phyloP scores from a whole-genome alignment of 1,140 invertebrate genomes.

The Popillia japonica region DNA sequence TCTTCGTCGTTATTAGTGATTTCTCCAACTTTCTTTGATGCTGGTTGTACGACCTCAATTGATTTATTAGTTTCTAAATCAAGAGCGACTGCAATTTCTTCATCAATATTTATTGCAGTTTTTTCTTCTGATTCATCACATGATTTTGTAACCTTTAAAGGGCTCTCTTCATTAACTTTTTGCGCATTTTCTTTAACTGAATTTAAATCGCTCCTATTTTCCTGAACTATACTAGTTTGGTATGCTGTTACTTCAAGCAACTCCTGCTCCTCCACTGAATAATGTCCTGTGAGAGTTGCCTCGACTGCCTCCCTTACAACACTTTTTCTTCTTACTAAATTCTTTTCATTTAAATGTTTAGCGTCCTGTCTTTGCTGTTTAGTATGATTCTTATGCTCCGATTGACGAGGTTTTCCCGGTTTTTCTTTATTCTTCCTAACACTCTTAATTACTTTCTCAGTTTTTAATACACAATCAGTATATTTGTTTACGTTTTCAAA shows the following conservation, averaged over 20 bases:
- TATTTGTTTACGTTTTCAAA: not conserved
- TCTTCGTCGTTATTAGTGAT: not conserved
- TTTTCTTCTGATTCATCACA: not conserved
- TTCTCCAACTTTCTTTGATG: not conserved
- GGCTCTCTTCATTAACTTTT: not conserved
- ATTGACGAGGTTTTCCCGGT: too few relatives aligned
- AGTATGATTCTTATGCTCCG: too few relatives aligned
- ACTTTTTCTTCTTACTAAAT: not conserved
- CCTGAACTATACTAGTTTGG: not conserved
- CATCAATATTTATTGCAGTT: not conserved
- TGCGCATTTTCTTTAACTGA: not conserved
- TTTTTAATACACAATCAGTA: not conserved
- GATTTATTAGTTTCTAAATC: constrained; percentile 7
- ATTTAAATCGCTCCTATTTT: not conserved
- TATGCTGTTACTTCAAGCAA: not conserved
- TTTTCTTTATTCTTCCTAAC: not conserved
- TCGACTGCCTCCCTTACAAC: not conserved
- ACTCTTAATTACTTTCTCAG: not conserved
- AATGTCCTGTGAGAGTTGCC: not conserved
- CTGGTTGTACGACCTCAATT: not conserved
- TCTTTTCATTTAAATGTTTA: too few relatives aligned
- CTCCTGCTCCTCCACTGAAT: not conserved
- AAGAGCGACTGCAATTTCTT: not conserved
- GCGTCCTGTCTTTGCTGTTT: too few relatives aligned
- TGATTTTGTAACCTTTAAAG: not conserved